Evolutionary conservation across 1,140 invertebrate genomes (phyloP).

Genomic region (Lysiphlebus fabarum): DNA sequence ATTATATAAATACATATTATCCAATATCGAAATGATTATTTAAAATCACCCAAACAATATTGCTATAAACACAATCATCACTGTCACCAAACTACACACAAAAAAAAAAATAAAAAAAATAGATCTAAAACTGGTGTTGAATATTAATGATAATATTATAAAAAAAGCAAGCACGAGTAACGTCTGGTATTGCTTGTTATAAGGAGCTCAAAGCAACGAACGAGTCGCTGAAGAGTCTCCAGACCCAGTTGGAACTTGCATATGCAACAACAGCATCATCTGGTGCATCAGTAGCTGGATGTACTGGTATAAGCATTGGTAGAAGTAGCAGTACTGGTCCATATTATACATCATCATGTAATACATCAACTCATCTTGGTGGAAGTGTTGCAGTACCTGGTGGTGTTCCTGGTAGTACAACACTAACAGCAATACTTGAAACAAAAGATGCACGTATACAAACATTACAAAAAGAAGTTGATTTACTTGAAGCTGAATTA

Average conservation of each 20-base stretch:
- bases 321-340: slow-evolving; percentile 62
- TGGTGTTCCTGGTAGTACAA: slow-evolving; percentile 66
- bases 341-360: slow-evolving; percentile 29
- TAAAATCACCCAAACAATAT: slow-evolving; percentile 9
- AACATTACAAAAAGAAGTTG: slow-evolving; percentile 79
- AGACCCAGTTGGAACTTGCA: slow-evolving; percentile 72
- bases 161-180: slow-evolving; percentile 35
- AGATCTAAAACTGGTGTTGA: slow-evolving; percentile 9
- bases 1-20: no score
- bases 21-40: slow-evolving; percentile 9
- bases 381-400: slow-evolving; percentile 56
- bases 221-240: slow-evolving; percentile 74
- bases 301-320: slow-evolving; percentile 57
- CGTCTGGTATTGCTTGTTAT: slow-evolving; percentile 48
- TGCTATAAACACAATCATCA: slow-evolving; percentile 11
- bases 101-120: slow-evolving; percentile 19
- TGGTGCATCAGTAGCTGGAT: slow-evolving; percentile 45
- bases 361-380: slow-evolving; percentile 36
- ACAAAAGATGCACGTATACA: slow-evolving; percentile 82
- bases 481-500: slow-evolving; percentile 68
- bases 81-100: slow-evolving; percentile 8
- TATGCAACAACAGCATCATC: slow-evolving; percentile 60
- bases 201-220: slow-evolving; percentile 79
- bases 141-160: slow-evolving; percentile 10
- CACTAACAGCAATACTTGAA: slow-evolving; percentile 73